These are phyloP conservation scores for Dasypus novemcinctus DNA, from an alignment of 2,113 vertebrate species.

Conservation along the genomic window DNA sequence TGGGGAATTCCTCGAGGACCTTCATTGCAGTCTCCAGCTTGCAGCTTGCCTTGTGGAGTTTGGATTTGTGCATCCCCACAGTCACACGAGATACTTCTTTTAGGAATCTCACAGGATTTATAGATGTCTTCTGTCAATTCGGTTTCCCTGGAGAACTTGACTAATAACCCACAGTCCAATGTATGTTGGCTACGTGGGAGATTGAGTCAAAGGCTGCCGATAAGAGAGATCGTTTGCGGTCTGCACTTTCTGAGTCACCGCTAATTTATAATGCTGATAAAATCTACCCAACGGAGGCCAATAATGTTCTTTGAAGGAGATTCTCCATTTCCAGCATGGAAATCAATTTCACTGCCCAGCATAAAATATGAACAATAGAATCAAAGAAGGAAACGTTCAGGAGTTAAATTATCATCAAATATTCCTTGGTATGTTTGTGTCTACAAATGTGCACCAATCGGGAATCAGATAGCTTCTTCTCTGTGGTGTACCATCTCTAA, in stretches of 20 bases:
- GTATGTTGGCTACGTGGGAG: not conserved
- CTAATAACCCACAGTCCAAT: not conserved
- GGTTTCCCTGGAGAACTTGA: no score
- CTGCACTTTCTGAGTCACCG: constrained; percentile 4
- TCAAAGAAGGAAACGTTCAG: no score
- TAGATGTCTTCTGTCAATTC: no score
- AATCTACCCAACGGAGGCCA: not conserved
- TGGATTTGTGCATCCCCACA: no score
- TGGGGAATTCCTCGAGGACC: no score
- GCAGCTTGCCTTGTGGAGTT: no score
- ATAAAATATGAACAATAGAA: not conserved
- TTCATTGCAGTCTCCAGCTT: no score
- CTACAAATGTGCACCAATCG: not conserved
- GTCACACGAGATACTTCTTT: no score
- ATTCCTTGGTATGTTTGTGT: not conserved
- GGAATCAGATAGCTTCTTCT: not conserved
- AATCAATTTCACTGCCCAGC: not conserved
- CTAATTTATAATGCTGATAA: constrained; percentile 18
- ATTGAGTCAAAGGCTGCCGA: not conserved
- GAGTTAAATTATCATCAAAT: not conserved
- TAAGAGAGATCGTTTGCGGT: not conserved
- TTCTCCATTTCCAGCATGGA: not conserved
- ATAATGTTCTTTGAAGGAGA: not conserved
- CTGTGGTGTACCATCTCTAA: not conserved
- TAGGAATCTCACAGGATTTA: no score